A percentile compares a stretch with the other conserved stretches of the same genome.
Evolutionary conservation across 2,888 invertebrate species (phyloP).

Genomic region (Callimorpha dominula): DNA sequence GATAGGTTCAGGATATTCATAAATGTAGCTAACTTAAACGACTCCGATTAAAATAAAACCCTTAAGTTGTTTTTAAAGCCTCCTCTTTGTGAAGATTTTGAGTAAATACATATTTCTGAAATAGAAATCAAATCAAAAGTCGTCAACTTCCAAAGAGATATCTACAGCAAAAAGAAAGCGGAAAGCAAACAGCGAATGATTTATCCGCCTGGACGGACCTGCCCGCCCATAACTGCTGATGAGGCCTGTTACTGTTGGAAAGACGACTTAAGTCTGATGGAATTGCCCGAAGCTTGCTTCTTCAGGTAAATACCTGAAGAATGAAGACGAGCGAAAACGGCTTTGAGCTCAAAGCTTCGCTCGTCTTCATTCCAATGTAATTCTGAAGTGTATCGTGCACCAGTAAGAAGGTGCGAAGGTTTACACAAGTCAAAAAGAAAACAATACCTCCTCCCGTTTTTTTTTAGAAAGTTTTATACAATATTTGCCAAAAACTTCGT

Average conservation of each 20-base stretch:
- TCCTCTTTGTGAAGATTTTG: background rate
- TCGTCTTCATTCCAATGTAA: too few relatives aligned
- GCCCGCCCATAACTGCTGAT: background rate
- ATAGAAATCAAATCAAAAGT: background rate
- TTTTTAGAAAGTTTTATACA: too few relatives aligned
- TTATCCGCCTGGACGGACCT: background rate
- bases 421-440: too few relatives aligned
- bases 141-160: background rate
- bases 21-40: too few relatives aligned
- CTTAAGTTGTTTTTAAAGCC: background rate
- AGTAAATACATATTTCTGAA: background rate
- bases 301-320: too few relatives aligned
- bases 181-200: background rate
- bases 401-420: too few relatives aligned
- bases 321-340: too few relatives aligned
- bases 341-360: too few relatives aligned
- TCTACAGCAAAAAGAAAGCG: background rate
- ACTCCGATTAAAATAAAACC: background rate
- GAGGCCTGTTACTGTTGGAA: background rate
- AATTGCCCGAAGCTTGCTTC: background rate
- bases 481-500: too few relatives aligned
- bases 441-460: too few relatives aligned
- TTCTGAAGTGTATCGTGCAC: too few relatives aligned
- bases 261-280: background rate
- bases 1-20: too few relatives aligned